These are phyloP conservation scores for Myrmophylax atrothorax DNA, from an alignment of 2,113 vertebrate genomes.

Conservation along the genomic window DNA sequence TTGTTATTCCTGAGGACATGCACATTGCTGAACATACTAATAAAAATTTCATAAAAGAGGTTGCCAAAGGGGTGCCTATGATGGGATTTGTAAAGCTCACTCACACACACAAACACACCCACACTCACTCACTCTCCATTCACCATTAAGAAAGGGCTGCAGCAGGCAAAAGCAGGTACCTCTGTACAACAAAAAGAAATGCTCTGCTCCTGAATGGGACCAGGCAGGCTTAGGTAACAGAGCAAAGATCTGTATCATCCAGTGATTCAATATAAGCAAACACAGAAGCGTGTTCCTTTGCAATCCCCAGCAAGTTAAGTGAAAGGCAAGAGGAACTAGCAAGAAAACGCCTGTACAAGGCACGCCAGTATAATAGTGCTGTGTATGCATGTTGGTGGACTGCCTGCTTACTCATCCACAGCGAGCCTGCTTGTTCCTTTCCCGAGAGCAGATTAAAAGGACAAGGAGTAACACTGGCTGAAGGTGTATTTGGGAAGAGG, in stretches of 20 bases:
- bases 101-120: neutral
- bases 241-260: neutral
- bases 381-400: neutral
- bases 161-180: constrained; percentile 25
- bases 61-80: constrained; percentile 41
- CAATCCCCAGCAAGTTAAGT: neutral
- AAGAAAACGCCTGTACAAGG: neutral
- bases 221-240: neutral
- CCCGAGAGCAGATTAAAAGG: neutral
- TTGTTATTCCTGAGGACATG: constrained; percentile 69
- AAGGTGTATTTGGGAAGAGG: neutral
- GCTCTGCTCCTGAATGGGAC: neutral
- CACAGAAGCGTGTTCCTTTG: neutral
- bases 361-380: neutral
- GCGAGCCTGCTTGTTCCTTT: neutral
- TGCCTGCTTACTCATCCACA: neutral
- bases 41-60: constrained; percentile 73
- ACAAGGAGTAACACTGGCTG: neutral
- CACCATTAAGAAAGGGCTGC: constrained; percentile 10
- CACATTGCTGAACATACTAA: constrained; percentile 69
- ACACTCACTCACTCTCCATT: neutral
- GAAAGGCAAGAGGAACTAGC: neutral
- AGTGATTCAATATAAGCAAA: neutral
- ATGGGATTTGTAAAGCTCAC: constrained; percentile 32
- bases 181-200: neutral